Base-by-base conservation (phyloP, 1,140 invertebrate species). In the Apis dorsata region DNA sequence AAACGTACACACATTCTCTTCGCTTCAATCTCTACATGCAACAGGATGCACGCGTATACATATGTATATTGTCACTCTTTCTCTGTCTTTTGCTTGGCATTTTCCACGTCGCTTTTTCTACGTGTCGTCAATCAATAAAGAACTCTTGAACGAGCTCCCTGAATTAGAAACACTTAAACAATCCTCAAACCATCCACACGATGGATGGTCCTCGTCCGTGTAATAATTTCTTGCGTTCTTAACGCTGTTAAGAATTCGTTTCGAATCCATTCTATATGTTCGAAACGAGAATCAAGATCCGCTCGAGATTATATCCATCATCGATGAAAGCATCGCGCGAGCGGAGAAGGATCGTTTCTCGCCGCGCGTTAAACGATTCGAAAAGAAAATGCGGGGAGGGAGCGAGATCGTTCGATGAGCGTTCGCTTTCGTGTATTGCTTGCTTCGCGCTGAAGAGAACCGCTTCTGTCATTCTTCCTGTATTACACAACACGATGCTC, bases 121-220 rank as follows among this genome's bases (percentile, higher is more conserved):
- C 53, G 51, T n/a, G 79, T 74, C 57, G 74, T 76, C 66, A 77
- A 82, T 82, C 80, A 44, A 82, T 77, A 69, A 69, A 82, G 24
- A 68, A 77, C 80, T 17, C 55, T 17, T 77, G 34, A 82, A 81
- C 80, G 49, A 81, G 73, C 55, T 69, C 24, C 73, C 63, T 77
- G 73, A 76, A 69, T 77, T 69, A 68, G 55, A 68, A 76, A 81
- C 80, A 44, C 80, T 77, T 24, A 13, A 63, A 60, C 17, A 49
- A 21, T n/a, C 28, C 28, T 9, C 65, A 55, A 51, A 28, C 24
- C 8, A 73, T 4, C 15, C 19, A 28, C 11, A 55, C 24, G 24
- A 24, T 24, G 24, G 8, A 44, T 44, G 34, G 5, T 0, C 5
- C 34, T 44, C 34, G 34, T 44, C 34, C 34, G 34, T 7, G 34